phyloP scores from a whole-genome alignment of 2,888 invertebrate species.

The Quadroppia sp. region DNA sequence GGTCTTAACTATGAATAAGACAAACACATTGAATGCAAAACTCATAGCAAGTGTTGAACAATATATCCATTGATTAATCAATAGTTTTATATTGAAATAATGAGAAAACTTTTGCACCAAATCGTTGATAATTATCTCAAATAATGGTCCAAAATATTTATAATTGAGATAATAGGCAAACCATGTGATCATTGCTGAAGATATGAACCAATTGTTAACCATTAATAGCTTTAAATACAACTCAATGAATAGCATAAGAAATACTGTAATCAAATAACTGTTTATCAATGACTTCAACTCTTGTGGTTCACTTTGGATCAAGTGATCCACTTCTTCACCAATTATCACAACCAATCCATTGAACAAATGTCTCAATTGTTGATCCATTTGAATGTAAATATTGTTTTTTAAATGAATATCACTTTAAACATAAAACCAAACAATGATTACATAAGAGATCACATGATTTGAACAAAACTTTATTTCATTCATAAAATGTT shows the following conservation, averaged over 20 bases:
- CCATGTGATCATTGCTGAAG: not conserved
- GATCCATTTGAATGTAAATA: not conserved
- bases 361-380: not conserved
- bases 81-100: not conserved
- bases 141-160: not conserved
- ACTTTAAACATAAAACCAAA: no score
- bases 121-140: not conserved
- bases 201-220: not conserved
- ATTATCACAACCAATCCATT: not conserved
- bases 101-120: not conserved
- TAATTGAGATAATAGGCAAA: not conserved
- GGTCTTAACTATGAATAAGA: not conserved
- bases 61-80: not conserved
- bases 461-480: no score
- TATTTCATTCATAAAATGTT: no score
- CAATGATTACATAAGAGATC: no score
- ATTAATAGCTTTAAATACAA: not conserved
- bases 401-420: no score
- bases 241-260: not conserved
- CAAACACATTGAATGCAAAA: not conserved
- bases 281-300: not conserved
- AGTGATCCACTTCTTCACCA: constrained; percentile 7
- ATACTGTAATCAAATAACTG: not conserved
- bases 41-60: not conserved
- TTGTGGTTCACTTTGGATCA: not conserved